Percentiles rank a stretch among this genome's conserved stretches.
These are phyloP conservation scores for Teleogryllus occipitalis DNA, from an alignment of 1,140 invertebrate species.

Conservation along the genomic window DNA sequence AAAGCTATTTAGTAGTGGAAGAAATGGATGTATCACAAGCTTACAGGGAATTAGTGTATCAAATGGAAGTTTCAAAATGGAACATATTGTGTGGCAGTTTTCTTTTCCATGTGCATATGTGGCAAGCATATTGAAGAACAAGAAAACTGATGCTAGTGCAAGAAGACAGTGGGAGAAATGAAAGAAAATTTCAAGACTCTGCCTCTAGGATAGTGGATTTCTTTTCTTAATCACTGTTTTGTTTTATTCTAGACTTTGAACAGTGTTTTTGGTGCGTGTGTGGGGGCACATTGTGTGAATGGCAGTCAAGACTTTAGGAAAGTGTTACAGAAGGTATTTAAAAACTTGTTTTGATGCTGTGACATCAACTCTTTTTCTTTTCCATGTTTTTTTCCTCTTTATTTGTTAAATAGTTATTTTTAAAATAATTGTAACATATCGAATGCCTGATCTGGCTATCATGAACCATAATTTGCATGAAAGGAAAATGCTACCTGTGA, in stretches of 20 bases:
- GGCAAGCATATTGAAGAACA: not conserved
- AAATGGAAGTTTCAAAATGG: not conserved
- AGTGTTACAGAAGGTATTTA: not conserved
- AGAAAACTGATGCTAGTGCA: not conserved
- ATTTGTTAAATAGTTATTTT: not conserved
- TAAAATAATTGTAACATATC: not conserved
- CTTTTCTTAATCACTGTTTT: not conserved
- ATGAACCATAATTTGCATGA: not conserved
- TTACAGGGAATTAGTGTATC: not conserved
- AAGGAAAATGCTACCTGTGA: not conserved
- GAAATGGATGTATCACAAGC: conserved; percentile 6
- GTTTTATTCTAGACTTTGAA: conserved; percentile 2
- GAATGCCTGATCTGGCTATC: not conserved
- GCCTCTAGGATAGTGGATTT: not conserved
- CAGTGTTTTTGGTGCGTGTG: not conserved
- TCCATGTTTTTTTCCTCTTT: not conserved
- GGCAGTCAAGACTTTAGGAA: not conserved
- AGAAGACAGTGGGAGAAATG: not conserved
- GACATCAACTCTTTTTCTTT: not conserved
- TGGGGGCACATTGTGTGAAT: not conserved
- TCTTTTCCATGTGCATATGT: not conserved
- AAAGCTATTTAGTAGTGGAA: conserved; percentile 3
- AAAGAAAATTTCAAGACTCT: not conserved
- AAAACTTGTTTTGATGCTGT: conserved; percentile 1
- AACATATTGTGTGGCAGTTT: not conserved